phyloP scores from a whole-genome alignment of 2,888 invertebrate species.

The Lasioglossum marginatum region DNA sequence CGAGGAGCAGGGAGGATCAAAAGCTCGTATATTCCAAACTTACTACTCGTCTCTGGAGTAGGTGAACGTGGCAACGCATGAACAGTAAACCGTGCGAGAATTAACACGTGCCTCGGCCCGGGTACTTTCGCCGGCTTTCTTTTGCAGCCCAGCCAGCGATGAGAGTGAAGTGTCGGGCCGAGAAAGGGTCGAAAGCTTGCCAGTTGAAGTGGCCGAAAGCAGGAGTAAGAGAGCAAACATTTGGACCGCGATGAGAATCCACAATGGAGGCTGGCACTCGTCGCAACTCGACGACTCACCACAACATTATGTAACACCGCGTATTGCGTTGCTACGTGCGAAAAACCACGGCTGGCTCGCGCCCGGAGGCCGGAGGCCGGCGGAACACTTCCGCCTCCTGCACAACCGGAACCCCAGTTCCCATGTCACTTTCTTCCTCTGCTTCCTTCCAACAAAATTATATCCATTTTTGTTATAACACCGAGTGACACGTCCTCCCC shows the following conservation, averaged over 20 bases:
- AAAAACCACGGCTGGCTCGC: slow-evolving; percentile 49
- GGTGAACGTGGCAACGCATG: slow-evolving; percentile 13
- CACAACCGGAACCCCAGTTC: slow-evolving; percentile 5
- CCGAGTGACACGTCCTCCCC: not conserved
- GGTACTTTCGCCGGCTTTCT: slow-evolving; percentile 44
- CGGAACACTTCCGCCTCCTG: slow-evolving; percentile 29
- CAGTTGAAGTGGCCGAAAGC: slow-evolving; percentile 28
- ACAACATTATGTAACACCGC: slow-evolving; percentile 62
- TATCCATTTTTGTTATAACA: not conserved
- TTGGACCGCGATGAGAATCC: slow-evolving; percentile 67
- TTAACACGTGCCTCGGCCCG: slow-evolving; percentile 42
- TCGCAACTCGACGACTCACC: slow-evolving; percentile 40
- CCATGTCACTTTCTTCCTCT: not conserved
- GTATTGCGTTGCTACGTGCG: slow-evolving; percentile 40
- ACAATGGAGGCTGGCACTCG: slow-evolving; percentile 59
- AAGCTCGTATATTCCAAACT: not conserved
- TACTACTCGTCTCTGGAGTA: not conserved
- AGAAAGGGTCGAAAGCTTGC: slow-evolving; percentile 51
- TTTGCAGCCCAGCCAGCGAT: slow-evolving; percentile 25
- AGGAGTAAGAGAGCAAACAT: slow-evolving; percentile 63
- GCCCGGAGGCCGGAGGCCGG: slow-evolving; percentile 5
- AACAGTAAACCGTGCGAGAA: slow-evolving; percentile 51
- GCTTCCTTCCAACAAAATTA: slow-evolving; percentile 2
- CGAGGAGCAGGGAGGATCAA: not conserved
- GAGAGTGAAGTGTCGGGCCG: slow-evolving; percentile 31